phyloP scores from a whole-genome alignment of 2,797 vertebrate species.

The Micromesistius poutassou region DNA sequence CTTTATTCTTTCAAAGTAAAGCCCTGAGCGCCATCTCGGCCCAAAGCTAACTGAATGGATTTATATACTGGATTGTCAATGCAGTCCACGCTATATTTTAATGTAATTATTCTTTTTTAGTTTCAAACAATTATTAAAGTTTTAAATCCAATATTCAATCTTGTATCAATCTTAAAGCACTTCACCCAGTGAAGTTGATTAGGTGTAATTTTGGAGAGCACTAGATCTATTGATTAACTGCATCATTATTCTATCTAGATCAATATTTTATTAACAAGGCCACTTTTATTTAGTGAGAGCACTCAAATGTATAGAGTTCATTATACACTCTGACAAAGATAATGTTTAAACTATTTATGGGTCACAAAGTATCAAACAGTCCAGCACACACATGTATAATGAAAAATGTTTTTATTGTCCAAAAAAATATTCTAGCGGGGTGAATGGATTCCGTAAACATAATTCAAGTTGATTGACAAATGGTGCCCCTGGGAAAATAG shows the following conservation, averaged over 20 bases:
- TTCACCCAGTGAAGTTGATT: no score
- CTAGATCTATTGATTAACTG: not conserved
- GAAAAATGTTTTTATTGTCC: conserved; percentile 1
- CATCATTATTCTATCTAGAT: not conserved
- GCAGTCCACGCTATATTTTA: not conserved
- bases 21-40: not conserved
- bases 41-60: not conserved
- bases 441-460: not conserved
- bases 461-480: conserved; percentile 1
- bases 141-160: not conserved
- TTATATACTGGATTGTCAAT: not conserved
- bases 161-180: no score
- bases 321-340: not conserved
- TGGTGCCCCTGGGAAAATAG: not conserved
- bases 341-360: not conserved
- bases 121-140: not conserved
- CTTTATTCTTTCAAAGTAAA: not conserved
- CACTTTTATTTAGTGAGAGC: not conserved
- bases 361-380: not conserved
- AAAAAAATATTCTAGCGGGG: conserved; percentile 1
- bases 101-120: not conserved
- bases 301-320: not conserved
- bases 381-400: not conserved
- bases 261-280: not conserved
- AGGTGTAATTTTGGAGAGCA: not conserved